Conservation (phyloP, 1,140 invertebrate genomes). For the Aphidius gifuensis region DNA sequence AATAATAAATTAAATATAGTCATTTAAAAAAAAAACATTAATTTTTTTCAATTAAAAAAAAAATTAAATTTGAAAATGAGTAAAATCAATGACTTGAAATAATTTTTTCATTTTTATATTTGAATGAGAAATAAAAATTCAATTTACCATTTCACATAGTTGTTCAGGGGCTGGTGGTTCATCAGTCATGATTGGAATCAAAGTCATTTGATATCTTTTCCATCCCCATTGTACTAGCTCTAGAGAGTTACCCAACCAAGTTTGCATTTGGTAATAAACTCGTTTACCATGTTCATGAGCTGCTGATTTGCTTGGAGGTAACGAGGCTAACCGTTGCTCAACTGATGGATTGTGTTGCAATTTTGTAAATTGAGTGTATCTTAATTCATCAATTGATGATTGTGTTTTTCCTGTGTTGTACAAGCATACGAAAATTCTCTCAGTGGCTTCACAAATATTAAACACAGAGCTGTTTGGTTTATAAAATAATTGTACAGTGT, state of each 20-base stretch:
- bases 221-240: constrained; percentile 22
- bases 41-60: too few species aligned
- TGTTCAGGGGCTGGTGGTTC: constrained; percentile 10
- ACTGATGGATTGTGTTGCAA: not conserved
- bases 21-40: too few species aligned
- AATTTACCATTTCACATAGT: too few species aligned
- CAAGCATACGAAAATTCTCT: not conserved
- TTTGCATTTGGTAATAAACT: constrained; percentile 23
- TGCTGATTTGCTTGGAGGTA: constrained; percentile 20
- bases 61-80: too few species aligned
- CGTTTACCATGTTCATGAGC: constrained; percentile 20
- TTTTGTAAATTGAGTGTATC: not conserved
- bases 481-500: constrained; percentile 1
- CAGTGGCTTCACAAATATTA: not conserved
- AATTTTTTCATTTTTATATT: too few species aligned
- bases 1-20: too few species aligned
- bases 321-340: not conserved
- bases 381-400: not conserved
- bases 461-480: not conserved
- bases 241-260: constrained; percentile 20
- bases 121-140: too few species aligned
- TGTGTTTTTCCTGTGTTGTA: not conserved
- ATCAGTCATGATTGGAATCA: not conserved
- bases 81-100: too few species aligned
- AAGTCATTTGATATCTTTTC: constrained; percentile 9